phyloP scores from a whole-genome alignment of 1,140 invertebrate species.

The Hypsibius dujardini region DNA sequence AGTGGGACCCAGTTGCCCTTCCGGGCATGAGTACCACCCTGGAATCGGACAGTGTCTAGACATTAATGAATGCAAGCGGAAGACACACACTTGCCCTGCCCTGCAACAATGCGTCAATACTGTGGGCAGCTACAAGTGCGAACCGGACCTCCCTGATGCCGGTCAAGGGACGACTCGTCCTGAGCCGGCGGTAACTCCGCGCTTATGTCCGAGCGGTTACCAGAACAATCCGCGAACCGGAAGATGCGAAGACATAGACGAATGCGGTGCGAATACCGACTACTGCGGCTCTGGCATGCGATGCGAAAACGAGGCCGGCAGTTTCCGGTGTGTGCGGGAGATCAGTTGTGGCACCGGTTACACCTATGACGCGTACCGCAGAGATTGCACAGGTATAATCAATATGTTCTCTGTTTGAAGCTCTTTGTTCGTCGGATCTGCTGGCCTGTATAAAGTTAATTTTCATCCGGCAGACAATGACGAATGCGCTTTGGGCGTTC shows the following conservation, averaged over 20 bases:
- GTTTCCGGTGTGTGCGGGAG: conserved; percentile 59
- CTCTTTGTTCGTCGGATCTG: not conserved
- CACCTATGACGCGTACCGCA: conserved; percentile 65
- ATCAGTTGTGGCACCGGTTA: conserved; percentile 88
- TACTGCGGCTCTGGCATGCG: conserved; percentile 48
- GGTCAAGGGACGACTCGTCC: not conserved
- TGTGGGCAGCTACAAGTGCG: conserved; percentile 45
- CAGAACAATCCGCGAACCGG: conserved; percentile 20
- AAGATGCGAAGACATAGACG: conserved; percentile 40
- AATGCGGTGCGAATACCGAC: conserved; percentile 42
- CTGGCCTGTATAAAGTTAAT: conserved; percentile 17
- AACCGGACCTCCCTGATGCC: conserved; percentile 6
- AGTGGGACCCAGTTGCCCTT: not conserved
- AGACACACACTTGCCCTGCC: conserved; percentile 41
- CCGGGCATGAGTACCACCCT: not conserved
- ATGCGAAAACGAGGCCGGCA: conserved; percentile 75
- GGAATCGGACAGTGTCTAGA: conserved; percentile 33
- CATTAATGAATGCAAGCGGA: conserved; percentile 48
- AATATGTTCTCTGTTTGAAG: not conserved
- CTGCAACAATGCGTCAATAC: conserved; percentile 52
- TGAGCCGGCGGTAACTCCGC: conserved; percentile 4
- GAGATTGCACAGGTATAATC: conserved; percentile 60
- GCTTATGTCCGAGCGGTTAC: conserved; percentile 23
- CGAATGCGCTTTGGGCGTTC: conserved; percentile 60
- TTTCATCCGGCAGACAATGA: conserved; percentile 57